A percentile compares a stretch with the other conserved stretches of the same genome.
These are phyloP conservation scores for Vollenhovia emeryi DNA, from an alignment of 1,140 invertebrate species.

Conservation along the genomic window DNA sequence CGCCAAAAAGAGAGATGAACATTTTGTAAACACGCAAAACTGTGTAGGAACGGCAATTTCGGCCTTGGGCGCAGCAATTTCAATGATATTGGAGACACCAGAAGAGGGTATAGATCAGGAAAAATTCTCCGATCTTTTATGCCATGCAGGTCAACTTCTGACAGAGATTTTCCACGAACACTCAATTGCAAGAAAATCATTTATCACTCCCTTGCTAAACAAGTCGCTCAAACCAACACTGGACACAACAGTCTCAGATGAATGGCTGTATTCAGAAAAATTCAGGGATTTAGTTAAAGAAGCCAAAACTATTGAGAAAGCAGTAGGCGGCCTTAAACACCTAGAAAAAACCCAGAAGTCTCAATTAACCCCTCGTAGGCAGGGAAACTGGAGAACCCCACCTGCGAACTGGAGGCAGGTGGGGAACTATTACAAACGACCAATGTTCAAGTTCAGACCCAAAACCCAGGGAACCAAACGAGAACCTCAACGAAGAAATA, in stretches of 20 bases:
- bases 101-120: conserved; percentile 30
- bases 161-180: conserved; percentile 32
- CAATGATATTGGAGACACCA: conserved; percentile 39
- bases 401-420: neutral
- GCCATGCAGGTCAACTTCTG: neutral
- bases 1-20: conserved; percentile 57
- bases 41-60: conserved; percentile 49
- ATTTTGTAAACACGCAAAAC: conserved; percentile 64
- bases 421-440: neutral
- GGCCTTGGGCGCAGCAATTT: conserved; percentile 33
- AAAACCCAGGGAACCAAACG: no score
- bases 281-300: conserved; percentile 16
- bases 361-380: no score
- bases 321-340: no score
- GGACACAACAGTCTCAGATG: conserved; percentile 1
- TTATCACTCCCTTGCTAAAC: conserved; percentile 30
- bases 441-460: no score
- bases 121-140: neutral
- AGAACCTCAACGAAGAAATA: neutral
- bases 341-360: no score
- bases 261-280: conserved; percentile 23
- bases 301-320: neutral
- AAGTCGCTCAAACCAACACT: conserved; percentile 3
- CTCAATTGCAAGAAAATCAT: neutral
- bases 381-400: conserved; percentile 32